Percentiles rank a stretch among this genome's conserved stretches.
Conservation (phyloP, 2,113 vertebrate species). For the Engraulis encrasicolus region DNA sequence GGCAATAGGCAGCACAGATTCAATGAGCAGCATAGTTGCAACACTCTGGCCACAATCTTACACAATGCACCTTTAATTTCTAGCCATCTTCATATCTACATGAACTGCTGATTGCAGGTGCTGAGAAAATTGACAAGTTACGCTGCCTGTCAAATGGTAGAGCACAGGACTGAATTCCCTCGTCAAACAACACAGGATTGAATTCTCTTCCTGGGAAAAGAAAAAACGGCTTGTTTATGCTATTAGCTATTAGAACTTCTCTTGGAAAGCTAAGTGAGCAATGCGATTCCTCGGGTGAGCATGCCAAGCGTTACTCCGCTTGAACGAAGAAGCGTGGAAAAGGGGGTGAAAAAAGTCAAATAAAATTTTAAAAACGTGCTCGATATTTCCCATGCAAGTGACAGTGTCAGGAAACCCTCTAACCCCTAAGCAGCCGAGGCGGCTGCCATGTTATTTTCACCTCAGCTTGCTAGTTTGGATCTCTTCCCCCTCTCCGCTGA, state of each 20-base stretch:
- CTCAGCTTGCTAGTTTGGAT: constrained; percentile 19
- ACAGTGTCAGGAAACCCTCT: neutral
- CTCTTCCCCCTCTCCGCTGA: neutral
- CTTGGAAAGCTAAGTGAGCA: neutral
- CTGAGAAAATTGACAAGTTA: neutral
- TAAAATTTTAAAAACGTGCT: no score
- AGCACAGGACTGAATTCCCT: neutral
- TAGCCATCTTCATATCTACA: neutral
- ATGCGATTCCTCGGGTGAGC: neutral
- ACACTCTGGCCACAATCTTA: no score
- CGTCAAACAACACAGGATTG: neutral
- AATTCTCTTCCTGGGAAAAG: neutral
- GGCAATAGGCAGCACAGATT: no score
- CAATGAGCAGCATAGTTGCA: no score
- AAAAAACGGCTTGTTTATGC: neutral
- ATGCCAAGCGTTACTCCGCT: neutral
- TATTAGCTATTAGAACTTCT: neutral
- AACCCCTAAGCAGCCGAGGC: neutral
- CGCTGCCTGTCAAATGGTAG: neutral
- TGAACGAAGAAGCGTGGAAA: neutral
- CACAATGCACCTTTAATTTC: no score
- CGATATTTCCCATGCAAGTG: neutral
- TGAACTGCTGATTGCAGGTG: neutral
- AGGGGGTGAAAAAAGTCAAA: neutral
- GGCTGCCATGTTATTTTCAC: constrained; percentile 1